These are phyloP conservation scores for Ceuthmochares aereus DNA, from an alignment of 2,113 vertebrate species.

Conservation along the genomic window DNA sequence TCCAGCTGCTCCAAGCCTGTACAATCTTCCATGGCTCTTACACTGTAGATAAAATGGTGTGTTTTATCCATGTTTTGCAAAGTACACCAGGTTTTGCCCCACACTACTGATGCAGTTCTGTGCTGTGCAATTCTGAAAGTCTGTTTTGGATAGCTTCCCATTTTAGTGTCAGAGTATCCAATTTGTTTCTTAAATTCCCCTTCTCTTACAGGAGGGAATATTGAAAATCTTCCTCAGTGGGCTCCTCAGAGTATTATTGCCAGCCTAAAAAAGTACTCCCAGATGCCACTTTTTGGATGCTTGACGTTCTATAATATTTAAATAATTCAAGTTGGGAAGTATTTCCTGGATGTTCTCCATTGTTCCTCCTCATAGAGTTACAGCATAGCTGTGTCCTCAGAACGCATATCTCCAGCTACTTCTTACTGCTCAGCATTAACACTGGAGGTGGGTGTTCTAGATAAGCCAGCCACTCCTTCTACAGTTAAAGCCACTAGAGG, in stretches of 20 bases:
- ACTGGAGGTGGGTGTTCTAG: fast-evolving
- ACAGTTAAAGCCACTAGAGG: constrained; percentile 5
- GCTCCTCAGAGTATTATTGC: not conserved
- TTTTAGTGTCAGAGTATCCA: not conserved
- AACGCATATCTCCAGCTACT: not conserved
- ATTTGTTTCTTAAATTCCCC: not conserved
- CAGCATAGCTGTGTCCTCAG: not conserved
- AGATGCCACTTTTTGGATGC: not conserved
- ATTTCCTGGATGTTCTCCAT: not conserved
- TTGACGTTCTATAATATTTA: not conserved
- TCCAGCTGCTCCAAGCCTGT: not conserved
- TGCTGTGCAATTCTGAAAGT: not conserved
- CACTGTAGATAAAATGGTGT: not conserved
- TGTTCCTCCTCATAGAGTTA: not conserved
- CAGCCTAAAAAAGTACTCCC: not conserved
- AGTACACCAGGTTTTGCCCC: not conserved
- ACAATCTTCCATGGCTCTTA: not conserved
- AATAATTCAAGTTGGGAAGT: not conserved
- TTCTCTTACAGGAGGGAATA: not conserved
- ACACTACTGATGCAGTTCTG: not conserved
- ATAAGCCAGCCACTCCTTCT: not conserved
- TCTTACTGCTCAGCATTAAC: not conserved
- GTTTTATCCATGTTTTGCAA: not conserved
- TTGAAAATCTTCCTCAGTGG: not conserved
- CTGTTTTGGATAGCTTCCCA: not conserved